These are phyloP conservation scores for Rhamphomyia laevipes DNA, from an alignment of 2,888 invertebrate genomes.

Conservation along the genomic window DNA sequence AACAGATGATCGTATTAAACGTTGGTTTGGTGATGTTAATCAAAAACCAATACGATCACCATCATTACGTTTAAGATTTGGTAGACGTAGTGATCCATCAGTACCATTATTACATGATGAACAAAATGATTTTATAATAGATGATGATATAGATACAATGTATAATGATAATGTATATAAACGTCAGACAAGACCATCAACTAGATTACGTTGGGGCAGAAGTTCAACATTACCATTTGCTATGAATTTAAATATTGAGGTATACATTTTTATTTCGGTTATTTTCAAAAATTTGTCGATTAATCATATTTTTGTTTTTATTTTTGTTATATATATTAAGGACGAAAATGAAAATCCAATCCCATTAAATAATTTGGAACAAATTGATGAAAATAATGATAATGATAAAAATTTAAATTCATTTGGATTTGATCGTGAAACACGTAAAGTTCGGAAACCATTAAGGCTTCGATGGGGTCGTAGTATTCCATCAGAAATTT, in stretches of 20 bases:
- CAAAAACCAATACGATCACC: conserved; percentile 61
- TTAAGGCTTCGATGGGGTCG: conserved; percentile 35
- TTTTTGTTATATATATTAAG: no score
- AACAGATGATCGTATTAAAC: conserved; percentile 18
- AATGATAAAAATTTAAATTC: conserved; percentile 20
- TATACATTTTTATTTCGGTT: no score
- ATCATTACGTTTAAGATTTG: conserved; percentile 64
- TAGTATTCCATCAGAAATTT: conserved; percentile 17
- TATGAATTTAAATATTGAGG: no score
- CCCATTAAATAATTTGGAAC: conserved; percentile 22
- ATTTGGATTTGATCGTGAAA: conserved; percentile 11
- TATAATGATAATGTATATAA: not conserved
- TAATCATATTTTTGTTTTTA: no score
- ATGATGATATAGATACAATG: not conserved
- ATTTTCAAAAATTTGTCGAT: no score
- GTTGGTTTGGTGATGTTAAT: conserved; percentile 46
- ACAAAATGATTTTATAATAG: not conserved
- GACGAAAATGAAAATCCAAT: no score
- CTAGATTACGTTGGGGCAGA: conserved; percentile 27
- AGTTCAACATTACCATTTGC: conserved; percentile 12
- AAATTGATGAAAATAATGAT: conserved; percentile 18
- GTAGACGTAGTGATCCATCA: conserved; percentile 59
- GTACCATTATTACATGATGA: conserved; percentile 32
- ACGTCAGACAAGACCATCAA: conserved; percentile 22
- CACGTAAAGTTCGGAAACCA: conserved; percentile 27